phyloP scores from a whole-genome alignment of 2,888 invertebrate genomes.

The Opisthograptis luteolata region DNA sequence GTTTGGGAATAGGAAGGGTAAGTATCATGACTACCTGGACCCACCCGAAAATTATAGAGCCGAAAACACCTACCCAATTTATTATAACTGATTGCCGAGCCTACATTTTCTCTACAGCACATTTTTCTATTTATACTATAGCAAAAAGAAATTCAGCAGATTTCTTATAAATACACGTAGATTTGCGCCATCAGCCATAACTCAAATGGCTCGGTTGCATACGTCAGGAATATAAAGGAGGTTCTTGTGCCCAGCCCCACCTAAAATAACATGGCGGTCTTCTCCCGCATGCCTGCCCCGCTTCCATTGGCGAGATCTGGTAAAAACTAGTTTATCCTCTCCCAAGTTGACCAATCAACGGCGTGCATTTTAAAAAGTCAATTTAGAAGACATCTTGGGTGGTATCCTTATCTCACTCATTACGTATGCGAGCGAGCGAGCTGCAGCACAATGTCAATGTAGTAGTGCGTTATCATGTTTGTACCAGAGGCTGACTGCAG shows the following conservation, averaged over 20 bases:
- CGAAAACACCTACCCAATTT: conserved; percentile 32
- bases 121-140: conserved; percentile 55
- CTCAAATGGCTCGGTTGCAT: conserved; percentile 81
- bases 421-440: conserved; percentile 60
- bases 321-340: conserved; percentile 61
- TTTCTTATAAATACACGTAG: conserved; percentile 72
- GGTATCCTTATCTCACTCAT: conserved; percentile 65
- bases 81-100: conserved; percentile 46
- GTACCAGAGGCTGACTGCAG: conserved; percentile 45
- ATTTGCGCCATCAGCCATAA: conserved; percentile 76
- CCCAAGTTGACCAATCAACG: conserved; percentile 73
- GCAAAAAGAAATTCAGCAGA: conserved; percentile 64
- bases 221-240: conserved; percentile 83
- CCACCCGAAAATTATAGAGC: background rate
- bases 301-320: conserved; percentile 68
- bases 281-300: conserved; percentile 54
- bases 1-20: no score
- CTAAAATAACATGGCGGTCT: conserved; percentile 79
- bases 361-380: conserved; percentile 61
- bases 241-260: conserved; percentile 70
- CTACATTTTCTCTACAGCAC: conserved; percentile 52
- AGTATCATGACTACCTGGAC: no score
- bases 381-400: conserved; percentile 66
- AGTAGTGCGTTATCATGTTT: conserved; percentile 48
- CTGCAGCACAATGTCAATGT: conserved; percentile 54